phyloP scores from a whole-genome alignment of 2,113 vertebrate genomes.

The Mugil cephalus region DNA sequence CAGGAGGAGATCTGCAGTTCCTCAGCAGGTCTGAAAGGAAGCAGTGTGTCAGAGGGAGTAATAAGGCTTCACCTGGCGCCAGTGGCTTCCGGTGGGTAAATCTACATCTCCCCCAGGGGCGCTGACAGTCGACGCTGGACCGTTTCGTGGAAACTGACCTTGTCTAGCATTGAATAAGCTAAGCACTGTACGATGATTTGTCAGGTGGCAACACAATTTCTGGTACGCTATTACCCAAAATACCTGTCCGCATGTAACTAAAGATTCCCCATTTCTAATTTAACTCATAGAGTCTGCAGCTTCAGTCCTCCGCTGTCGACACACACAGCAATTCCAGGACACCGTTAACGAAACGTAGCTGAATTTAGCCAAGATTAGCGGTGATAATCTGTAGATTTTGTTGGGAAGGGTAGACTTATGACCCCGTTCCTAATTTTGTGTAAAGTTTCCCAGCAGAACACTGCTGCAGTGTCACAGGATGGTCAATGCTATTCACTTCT shows the following conservation, averaged over 20 bases:
- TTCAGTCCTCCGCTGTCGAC: background rate
- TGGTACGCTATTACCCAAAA: slow-evolving; percentile 9
- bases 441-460: too few relatives aligned
- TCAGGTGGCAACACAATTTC: slow-evolving; percentile 20
- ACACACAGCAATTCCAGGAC: background rate
- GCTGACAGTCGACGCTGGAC: slow-evolving; percentile 27
- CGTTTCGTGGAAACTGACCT: slow-evolving; percentile 19
- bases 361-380: too few relatives aligned
- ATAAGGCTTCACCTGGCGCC: slow-evolving; percentile 65
- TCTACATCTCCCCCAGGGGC: background rate
- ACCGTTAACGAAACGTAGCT: background rate
- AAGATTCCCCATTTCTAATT: background rate
- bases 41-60: slow-evolving; percentile 64
- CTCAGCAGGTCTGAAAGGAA: slow-evolving; percentile 62
- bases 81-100: slow-evolving; percentile 34
- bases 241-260: background rate
- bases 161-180: background rate
- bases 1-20: slow-evolving; percentile 29
- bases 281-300: background rate
- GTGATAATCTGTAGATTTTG: too few relatives aligned
- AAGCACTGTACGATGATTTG: slow-evolving; percentile 9
- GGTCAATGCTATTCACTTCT: too few relatives aligned
- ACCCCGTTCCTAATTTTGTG: too few relatives aligned
- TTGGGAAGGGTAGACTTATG: too few relatives aligned
- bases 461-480: too few relatives aligned